Evolutionary conservation across 2,888 invertebrate genomes (phyloP).

Genomic region (Stratiomys singularior): DNA sequence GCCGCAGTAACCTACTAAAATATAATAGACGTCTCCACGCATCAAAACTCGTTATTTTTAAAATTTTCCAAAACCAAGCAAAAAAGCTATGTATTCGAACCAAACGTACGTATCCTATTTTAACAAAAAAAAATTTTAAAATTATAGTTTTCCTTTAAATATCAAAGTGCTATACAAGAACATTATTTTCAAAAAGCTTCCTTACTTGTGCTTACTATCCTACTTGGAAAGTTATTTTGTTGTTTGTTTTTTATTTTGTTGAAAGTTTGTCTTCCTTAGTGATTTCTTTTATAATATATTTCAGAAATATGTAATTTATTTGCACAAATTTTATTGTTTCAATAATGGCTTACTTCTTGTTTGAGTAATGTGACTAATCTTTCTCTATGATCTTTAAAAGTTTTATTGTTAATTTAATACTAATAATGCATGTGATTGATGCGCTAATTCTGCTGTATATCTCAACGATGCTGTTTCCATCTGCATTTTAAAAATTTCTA

Average conservation of each 20-base stretch:
- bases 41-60: too few relatives aligned
- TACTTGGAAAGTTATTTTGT: not conserved
- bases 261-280: too few relatives aligned
- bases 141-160: not conserved
- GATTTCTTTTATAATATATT: too few relatives aligned
- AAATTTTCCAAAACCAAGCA: too few relatives aligned
- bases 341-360: not conserved
- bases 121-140: not conserved
- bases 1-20: too few relatives aligned
- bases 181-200: not conserved
- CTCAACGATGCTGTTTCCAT: slow-evolving; percentile 46
- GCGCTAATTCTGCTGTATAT: slow-evolving; percentile 30
- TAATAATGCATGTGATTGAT: slow-evolving; percentile 9
- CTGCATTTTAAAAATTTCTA: not conserved
- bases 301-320: not conserved
- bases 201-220: too few relatives aligned
- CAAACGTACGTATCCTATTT: not conserved
- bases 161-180: not conserved
- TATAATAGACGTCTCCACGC: too few relatives aligned
- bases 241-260: not conserved
- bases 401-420: slow-evolving; percentile 6
- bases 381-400: slow-evolving; percentile 7
- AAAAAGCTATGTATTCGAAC: too few relatives aligned
- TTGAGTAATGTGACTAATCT: slow-evolving; percentile 44
- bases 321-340: not conserved